phyloP scores from a whole-genome alignment of 2,113 vertebrate genomes.

The Chlamydotis undulata region DNA sequence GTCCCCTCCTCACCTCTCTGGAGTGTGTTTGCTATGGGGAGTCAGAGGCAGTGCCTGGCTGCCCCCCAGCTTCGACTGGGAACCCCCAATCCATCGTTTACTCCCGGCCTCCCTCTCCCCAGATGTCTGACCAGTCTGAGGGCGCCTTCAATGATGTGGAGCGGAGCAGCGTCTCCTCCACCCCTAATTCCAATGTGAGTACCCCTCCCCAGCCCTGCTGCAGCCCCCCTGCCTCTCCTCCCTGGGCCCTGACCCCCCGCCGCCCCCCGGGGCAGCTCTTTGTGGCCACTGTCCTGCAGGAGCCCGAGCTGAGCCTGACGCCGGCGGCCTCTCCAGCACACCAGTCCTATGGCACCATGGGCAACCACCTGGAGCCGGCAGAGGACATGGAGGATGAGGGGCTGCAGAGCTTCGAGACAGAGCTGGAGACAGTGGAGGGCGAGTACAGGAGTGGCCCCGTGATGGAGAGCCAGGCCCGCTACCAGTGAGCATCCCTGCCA shows the following conservation, averaged over 20 bases:
- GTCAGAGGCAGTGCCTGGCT: not conserved
- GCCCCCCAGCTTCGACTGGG: not conserved
- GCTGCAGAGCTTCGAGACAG: constrained; percentile 80
- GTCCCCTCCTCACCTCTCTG: not conserved
- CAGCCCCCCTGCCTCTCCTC: accelerated
- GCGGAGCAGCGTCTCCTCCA: constrained; percentile 86
- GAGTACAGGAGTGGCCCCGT: constrained; percentile 78
- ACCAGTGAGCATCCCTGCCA: constrained; percentile 76
- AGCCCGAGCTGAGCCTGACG: constrained; percentile 89
- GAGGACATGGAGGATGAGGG: constrained; percentile 61
- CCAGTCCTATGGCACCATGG: constrained; percentile 92
- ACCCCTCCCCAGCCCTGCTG: not conserved
- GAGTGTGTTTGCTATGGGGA: not conserved
- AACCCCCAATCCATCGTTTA: accelerated
- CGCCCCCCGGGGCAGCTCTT: constrained; percentile 82
- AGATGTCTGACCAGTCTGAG: constrained; percentile 89
- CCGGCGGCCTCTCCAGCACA: constrained; percentile 92
- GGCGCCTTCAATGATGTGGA: constrained; percentile 83
- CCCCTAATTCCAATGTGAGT: constrained; percentile 89
- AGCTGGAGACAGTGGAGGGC: constrained; percentile 81
- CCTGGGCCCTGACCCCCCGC: not conserved
- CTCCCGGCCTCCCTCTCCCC: not conserved
- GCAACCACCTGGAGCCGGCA: constrained; percentile 79
- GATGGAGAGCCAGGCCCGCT: constrained; percentile 80
- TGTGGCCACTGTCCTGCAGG: constrained; percentile 91